phyloP scores from a whole-genome alignment of 2,113 vertebrate species.

The Phylloscopus trochiloides region DNA sequence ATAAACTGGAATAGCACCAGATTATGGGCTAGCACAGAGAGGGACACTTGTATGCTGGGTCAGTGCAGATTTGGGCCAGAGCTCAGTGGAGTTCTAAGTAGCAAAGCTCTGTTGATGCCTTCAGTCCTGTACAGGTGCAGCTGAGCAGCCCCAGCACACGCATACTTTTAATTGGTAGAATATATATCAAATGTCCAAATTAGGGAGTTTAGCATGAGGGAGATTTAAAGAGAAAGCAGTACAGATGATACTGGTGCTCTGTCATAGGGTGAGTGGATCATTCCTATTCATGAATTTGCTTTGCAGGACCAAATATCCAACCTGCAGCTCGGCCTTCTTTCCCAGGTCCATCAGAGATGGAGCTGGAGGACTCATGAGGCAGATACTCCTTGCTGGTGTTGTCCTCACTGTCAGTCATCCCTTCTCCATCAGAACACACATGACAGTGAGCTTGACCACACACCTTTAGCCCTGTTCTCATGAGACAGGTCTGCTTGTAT shows the following conservation, averaged over 20 bases:
- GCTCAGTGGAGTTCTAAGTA: background rate
- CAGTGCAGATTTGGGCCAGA: background rate
- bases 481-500: background rate
- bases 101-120: background rate
- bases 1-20: background rate
- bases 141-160: background rate
- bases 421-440: background rate
- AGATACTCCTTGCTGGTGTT: background rate
- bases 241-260: background rate
- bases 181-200: background rate
- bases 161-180: background rate
- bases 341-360: background rate
- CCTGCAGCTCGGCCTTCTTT: background rate
- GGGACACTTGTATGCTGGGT: background rate
- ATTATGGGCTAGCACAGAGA: background rate
- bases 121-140: background rate
- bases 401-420: background rate
- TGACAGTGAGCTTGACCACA: rapidly evolving
- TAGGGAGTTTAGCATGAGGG: background rate
- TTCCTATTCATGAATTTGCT: background rate
- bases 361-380: background rate
- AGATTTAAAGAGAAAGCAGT: background rate
- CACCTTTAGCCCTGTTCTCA: rapidly evolving
- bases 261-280: rapidly evolving
- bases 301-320: background rate